A percentile compares a stretch with the other conserved stretches of the same genome.
Evolutionary conservation across 2,113 vertebrate species (phyloP).

Genomic region (Serinus canaria): DNA sequence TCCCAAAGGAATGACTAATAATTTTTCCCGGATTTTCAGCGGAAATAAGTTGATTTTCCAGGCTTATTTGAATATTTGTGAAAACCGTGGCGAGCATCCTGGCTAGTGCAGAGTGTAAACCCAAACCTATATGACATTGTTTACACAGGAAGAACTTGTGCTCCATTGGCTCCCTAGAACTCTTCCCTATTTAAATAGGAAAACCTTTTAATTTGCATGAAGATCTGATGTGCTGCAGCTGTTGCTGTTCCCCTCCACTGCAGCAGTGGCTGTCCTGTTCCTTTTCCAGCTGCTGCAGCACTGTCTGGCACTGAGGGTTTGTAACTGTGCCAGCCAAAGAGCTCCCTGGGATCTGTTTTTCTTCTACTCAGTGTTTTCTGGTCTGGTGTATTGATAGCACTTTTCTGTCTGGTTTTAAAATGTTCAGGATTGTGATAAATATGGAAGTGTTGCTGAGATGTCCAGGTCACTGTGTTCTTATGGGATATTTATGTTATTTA

Average conservation of each 20-base stretch:
- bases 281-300: background rate
- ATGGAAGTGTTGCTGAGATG: background rate
- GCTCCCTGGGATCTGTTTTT: background rate
- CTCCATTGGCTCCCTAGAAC: background rate
- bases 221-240: background rate
- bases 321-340: background rate
- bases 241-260: background rate
- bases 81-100: background rate
- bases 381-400: background rate
- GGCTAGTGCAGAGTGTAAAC: too few species aligned
- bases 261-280: background rate
- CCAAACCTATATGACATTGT: accelerated
- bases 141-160: background rate
- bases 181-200: background rate
- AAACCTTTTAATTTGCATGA: background rate
- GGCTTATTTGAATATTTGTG: background rate
- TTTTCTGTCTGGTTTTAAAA: background rate
- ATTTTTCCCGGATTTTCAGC: background rate
- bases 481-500: background rate
- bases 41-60: background rate
- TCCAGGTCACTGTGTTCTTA: background rate
- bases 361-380: background rate
- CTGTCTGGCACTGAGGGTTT: accelerated
- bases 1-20: background rate
- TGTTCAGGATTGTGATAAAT: background rate